Conservation (phyloP, 2,797 vertebrate species). For the Rhinatrema bivittatum region DNA sequence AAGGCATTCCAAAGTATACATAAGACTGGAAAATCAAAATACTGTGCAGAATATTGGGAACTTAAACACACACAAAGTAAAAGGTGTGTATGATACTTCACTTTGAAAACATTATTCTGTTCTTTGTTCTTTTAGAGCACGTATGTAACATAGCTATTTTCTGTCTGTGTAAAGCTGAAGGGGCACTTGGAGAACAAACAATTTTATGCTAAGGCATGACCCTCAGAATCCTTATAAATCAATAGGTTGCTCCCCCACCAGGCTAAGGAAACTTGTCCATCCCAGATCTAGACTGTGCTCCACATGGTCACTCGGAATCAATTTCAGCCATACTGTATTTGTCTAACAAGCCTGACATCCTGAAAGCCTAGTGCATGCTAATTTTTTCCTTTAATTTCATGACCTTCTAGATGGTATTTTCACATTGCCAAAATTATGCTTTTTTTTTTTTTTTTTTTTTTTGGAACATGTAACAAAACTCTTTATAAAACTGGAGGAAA, state of each 20-base stretch:
- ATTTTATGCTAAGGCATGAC: too few relatives aligned
- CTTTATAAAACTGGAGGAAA: too few relatives aligned
- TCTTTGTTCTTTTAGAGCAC: too few relatives aligned
- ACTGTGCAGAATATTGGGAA: not conserved
- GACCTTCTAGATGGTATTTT: not conserved
- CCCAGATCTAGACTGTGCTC: not conserved
- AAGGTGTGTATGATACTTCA: too few relatives aligned
- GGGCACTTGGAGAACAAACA: too few relatives aligned
- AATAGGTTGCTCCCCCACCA: too few relatives aligned
- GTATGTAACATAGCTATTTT: too few relatives aligned
- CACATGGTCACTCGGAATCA: not conserved
- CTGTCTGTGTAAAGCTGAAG: too few relatives aligned
- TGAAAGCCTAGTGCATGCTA: not conserved
- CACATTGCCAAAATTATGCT: not conserved
- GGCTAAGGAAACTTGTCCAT: too few relatives aligned
- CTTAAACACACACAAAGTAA: not conserved
- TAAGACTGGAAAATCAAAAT: conserved; percentile 7
- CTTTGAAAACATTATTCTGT: too few relatives aligned
- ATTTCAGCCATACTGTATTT: not conserved
- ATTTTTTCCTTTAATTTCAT: too few relatives aligned
- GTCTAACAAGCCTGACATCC: not conserved
- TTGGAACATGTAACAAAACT: fast-evolving
- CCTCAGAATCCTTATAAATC: too few relatives aligned
- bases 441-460: fast-evolving
- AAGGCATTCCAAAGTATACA: not conserved